A percentile compares a stretch with the other conserved stretches of the same genome.
Conservation (phyloP, 37 sponge, comb jelly and placozoan genomes). For the Petrosia ficiformis region DNA sequence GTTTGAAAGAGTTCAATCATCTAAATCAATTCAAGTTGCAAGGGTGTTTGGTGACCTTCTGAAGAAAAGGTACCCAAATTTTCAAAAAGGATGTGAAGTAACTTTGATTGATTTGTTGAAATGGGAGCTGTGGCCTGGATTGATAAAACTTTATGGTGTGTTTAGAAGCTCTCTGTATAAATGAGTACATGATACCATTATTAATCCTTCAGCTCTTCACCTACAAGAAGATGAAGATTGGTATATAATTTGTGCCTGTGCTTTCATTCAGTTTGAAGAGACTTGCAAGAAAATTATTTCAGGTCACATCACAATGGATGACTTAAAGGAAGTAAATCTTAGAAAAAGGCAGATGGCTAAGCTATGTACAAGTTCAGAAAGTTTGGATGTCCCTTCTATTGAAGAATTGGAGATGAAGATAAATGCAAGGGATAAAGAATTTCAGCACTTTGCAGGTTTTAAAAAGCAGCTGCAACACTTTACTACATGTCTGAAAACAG, state of each 20-base stretch:
- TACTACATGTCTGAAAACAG: no score
- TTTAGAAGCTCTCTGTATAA: no score
- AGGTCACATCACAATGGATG: conserved; percentile 25
- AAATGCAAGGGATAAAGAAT: neutral
- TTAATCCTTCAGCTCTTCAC: conserved; percentile 1
- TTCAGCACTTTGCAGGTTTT: neutral
- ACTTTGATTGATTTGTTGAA: conserved; percentile 36
- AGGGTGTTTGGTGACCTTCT: neutral
- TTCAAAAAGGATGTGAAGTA: neutral
- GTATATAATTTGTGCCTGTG: conserved; percentile 11
- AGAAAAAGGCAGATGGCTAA: conserved; percentile 22
- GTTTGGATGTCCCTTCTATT: neutral
- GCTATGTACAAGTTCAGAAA: no score
- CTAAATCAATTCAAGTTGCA: no score
- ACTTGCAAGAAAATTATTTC: conserved; percentile 2
- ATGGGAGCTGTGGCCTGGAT: conserved; percentile 42
- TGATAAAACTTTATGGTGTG: neutral
- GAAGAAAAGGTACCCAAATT: conserved; percentile 24
- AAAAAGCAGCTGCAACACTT: no score
- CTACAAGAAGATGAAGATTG: conserved; percentile 14
- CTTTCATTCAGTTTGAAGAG: conserved; percentile 9
- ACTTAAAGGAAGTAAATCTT: conserved; percentile 13
- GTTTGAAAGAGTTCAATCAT: no score
- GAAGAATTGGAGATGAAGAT: neutral
- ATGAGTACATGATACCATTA: neutral